Evolutionary conservation across 92 coral and sea anemone species (phyloP), one percentile per base, ranked within the genome.

Genomic region (Parazoanthus atlanticus): DNA sequence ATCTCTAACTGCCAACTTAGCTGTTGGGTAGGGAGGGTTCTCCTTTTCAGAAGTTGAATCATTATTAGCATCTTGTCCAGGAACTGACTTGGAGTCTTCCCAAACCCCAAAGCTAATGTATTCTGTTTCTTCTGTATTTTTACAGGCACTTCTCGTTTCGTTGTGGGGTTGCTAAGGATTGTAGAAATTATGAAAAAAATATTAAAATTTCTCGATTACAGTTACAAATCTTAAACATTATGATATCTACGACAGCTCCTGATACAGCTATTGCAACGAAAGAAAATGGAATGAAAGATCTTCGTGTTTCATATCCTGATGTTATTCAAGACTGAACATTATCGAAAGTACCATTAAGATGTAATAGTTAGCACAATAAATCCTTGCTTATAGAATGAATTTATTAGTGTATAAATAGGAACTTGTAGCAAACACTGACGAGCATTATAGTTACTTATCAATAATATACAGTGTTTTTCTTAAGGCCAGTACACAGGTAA

Each of bases 111-210:
- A 15, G 41, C 34, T 36, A 0, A 36, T 16, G 8, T 6, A 73
- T 32, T 73, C 77, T 6, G 77, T 12, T 38, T 32, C 17, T 77
- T 77, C 81, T 36, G 33, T 77, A 26, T 77, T 77, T 41, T 77
- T n/a, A n/a, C 29, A 77, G 19, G 81, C 81, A 21, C 36, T n/a
- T 23, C 31, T 38, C 38, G 54, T 40, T 77, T 40, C 80, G 34
- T 36, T 76, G 80, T 40, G 56, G 30, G 52, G 23, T 2, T 34
- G 26, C 81, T 77, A 32, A 76, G 30, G 34, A 41, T 69, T 69
- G n/a, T 52, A 38, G 38, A 38, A 76, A 34, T 36, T 26, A 34
- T 38, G 23, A 11, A 34, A 3, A 13, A 23, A 23, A 43, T 43
- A 43, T 43, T 43, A 10, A 43, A 43, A 5, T 10, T 43, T 43